These are phyloP conservation scores for Eriosoma lanigerum DNA, from an alignment of 1,140 invertebrate species.

Conservation along the genomic window DNA sequence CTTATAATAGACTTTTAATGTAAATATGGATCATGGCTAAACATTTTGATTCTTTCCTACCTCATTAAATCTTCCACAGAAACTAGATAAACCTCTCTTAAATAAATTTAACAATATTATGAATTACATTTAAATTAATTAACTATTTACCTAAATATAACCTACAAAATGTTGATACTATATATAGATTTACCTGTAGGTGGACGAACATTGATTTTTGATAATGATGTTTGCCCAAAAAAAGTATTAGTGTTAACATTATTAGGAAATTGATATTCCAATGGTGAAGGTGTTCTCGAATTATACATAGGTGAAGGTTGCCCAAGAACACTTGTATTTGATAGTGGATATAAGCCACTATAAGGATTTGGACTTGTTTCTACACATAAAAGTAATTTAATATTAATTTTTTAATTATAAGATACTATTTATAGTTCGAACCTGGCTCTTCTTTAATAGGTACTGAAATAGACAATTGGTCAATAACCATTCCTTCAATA, in stretches of 20 bases:
- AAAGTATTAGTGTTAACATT: slow-evolving; percentile 9
- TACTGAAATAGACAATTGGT: slow-evolving; percentile 28
- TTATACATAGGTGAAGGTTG: slow-evolving; percentile 55
- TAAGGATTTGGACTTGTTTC: slow-evolving; percentile 56
- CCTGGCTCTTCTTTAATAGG: slow-evolving; percentile 24
- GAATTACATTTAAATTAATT: too few species aligned
- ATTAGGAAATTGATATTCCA: slow-evolving; percentile 44
- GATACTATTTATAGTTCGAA: neutral
- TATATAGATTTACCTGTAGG: slow-evolving; percentile 19
- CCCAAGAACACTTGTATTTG: slow-evolving; percentile 32
- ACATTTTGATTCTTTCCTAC: too few species aligned
- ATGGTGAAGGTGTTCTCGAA: slow-evolving; percentile 52
- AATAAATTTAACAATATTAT: too few species aligned
- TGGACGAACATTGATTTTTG: slow-evolving; percentile 5
- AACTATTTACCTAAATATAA: too few species aligned
- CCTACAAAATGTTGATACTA: too few species aligned
- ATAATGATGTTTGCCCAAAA: slow-evolving; percentile 16
- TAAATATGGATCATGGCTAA: too few species aligned
- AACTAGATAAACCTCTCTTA: too few species aligned
- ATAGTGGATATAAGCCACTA: slow-evolving; percentile 52
- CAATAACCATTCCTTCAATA: slow-evolving; percentile 48
- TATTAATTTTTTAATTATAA: neutral
- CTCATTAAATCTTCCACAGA: too few species aligned
- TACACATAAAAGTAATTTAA: slow-evolving; percentile 32
- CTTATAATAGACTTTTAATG: too few species aligned